Evolutionary conservation across 2,888 invertebrate genomes (phyloP).

Genomic region (Chironomus tentans): DNA sequence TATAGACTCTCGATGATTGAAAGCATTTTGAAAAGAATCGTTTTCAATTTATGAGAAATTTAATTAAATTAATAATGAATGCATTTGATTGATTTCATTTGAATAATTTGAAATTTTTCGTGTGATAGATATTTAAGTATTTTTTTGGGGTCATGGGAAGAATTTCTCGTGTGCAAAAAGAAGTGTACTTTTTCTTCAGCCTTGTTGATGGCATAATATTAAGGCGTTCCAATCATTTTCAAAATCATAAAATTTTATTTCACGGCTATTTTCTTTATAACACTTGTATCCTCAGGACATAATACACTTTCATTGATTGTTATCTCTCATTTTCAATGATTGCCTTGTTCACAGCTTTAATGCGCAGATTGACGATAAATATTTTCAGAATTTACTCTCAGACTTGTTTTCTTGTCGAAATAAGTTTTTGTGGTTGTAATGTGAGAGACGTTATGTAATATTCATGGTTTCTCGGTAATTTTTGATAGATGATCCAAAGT

Average conservation of each 20-base stretch:
- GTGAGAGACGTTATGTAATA: no score
- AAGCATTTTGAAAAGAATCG: no score
- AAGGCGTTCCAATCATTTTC: neutral
- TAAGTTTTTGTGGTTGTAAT: no score
- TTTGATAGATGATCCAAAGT: no score
- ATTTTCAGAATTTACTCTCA: neutral
- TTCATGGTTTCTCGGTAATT: no score
- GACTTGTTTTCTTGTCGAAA: no score
- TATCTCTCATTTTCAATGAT: neutral
- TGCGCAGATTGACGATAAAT: neutral
- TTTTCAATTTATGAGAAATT: neutral
- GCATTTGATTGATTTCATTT: neutral
- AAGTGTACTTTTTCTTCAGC: no score
- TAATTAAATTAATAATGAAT: neutral
- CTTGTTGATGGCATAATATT: no score
- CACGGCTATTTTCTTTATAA: neutral
- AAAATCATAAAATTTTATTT: neutral
- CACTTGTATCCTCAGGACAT: neutral
- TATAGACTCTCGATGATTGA: no score
- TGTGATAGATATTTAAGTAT: neutral
- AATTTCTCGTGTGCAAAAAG: no score
- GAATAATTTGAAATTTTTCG: neutral
- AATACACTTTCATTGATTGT: neutral
- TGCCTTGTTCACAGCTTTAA: neutral
- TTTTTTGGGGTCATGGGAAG: no score